A percentile compares a stretch with the other conserved stretches of the same genome.
Conservation (phyloP, 2,797 vertebrate genomes). For the Sandelia bainsii region DNA sequence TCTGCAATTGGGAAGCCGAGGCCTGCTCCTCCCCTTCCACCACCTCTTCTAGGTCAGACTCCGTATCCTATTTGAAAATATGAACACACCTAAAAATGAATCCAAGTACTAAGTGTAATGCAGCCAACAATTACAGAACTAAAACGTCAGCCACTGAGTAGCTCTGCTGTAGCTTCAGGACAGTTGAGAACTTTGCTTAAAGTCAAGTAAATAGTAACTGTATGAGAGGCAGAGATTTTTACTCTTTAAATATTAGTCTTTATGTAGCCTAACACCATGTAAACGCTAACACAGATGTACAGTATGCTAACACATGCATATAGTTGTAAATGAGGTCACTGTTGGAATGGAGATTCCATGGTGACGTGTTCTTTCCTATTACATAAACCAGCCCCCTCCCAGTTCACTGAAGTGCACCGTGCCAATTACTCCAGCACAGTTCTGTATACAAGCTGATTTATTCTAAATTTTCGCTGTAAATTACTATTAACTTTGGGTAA, state of each 20-base stretch:
- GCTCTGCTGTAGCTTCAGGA: not conserved
- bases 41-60: constrained; percentile 46
- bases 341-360: constrained; percentile 20
- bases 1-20: constrained; percentile 71
- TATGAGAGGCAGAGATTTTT: not conserved
- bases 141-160: not conserved
- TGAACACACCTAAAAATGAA: constrained; percentile 28
- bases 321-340: constrained; percentile 17
- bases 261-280: not conserved
- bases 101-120: not conserved
- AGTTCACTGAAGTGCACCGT: not conserved
- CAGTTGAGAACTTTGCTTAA: not conserved
- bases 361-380: constrained; percentile 36
- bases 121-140: constrained; percentile 17
- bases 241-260: not conserved
- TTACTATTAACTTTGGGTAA: too few relatives aligned
- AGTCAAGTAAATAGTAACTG: not conserved
- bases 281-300: not conserved
- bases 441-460: not conserved
- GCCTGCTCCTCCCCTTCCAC: constrained; percentile 60
- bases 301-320: not conserved
- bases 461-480: not conserved
- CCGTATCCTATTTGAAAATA: constrained; percentile 78
- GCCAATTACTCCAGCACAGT: not conserved
- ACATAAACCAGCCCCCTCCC: constrained; percentile 23